Evolutionary conservation across 2,797 vertebrate species (phyloP), one percentile per base, ranked within the genome.

Genomic region (Spondyliosoma cantharus): DNA sequence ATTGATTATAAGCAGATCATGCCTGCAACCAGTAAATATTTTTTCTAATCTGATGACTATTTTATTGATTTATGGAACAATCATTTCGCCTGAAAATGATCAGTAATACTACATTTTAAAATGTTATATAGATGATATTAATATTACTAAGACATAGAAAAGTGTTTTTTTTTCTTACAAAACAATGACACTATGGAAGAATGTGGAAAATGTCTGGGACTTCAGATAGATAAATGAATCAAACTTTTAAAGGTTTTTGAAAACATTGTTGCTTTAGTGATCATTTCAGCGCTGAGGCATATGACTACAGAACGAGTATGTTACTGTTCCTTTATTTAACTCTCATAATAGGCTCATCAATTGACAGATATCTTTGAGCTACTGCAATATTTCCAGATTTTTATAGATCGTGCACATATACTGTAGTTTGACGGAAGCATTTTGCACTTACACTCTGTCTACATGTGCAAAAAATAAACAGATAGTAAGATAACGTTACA

Each of bases 401-500:
- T 56, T 57, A 9, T 50, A 20, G 63, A 4, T 53, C 25, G 14
- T 27, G 53, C 46, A 50, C 27, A n/a, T 37, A 16, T 49, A 29
- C 37, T 37, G 37, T 37, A 9, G n/a, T 42, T 57, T 49, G 24
- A 13, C 8, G 27, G 0, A 42, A 9, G 5, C 46, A 8, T 2
- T 25, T 64, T 64, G 25, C 42, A 58, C 3, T 43, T 43, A 24
- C 54, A 13, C 7, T 1, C 1, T 67, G 19, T 20, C 24, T n/a
- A 20, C 14, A 46, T 48, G 20, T 53, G 13, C 24, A 63, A 69
- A 53, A 69, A 54, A 59, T 50, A 29, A 75, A 37, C 29, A 56
- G 2, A 27, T 7, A 32, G n/a, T 19, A 63, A 57, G 5, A 2
- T 0, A 8, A 46, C 20, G 32, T 57, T 2, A 37, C 7, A 14